Evolutionary conservation across 2,888 invertebrate species (phyloP).

Genomic region (Heliconius hortense): DNA sequence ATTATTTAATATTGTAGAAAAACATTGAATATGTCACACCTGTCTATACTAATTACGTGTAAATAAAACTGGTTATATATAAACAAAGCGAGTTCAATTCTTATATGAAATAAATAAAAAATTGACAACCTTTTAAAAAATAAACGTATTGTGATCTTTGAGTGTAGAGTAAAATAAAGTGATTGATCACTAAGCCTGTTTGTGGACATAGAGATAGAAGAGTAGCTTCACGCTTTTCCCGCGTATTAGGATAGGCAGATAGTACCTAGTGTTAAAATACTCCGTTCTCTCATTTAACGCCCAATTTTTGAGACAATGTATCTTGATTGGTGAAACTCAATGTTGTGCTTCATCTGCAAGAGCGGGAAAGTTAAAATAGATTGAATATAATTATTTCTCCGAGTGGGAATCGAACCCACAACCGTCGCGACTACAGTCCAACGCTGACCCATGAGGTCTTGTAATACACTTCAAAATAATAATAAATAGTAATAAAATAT

Average conservation of each 20-base stretch:
- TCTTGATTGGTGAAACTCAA: too few species aligned
- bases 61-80: background rate
- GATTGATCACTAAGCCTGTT: background rate
- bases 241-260: background rate
- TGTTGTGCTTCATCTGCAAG: too few species aligned
- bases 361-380: too few species aligned
- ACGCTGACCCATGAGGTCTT: background rate
- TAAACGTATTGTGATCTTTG: background rate
- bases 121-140: background rate
- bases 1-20: background rate
- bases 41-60: background rate
- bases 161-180: background rate
- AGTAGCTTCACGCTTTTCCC: background rate
- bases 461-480: background rate
- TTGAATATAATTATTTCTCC: too few species aligned
- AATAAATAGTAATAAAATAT: background rate
- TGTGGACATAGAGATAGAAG: background rate
- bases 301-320: too few species aligned
- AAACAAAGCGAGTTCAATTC: background rate
- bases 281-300: background rate
- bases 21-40: conserved; percentile 11
- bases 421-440: too few species aligned
- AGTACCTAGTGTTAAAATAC: background rate
- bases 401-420: too few species aligned
- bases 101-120: too few species aligned